Evolutionary conservation across 2,888 invertebrate species (phyloP).

Genomic region (Coleophora flavipennella): DNA sequence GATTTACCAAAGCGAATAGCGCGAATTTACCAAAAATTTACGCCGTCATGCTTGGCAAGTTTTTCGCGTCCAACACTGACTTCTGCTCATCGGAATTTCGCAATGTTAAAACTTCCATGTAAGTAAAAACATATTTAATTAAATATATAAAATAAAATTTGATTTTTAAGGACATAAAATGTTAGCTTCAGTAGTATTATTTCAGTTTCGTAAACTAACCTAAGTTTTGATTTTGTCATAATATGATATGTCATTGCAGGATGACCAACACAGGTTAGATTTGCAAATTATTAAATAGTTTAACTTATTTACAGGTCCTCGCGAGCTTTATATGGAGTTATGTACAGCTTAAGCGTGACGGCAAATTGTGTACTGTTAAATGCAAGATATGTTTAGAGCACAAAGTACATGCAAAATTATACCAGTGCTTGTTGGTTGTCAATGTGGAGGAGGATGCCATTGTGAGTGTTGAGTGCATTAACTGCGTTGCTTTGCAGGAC

Average conservation of each 20-base stretch:
- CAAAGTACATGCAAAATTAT: conserved; percentile 21
- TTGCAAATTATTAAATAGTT: not conserved
- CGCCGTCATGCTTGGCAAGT: conserved; percentile 13
- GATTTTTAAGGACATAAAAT: not conserved
- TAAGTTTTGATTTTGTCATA: too few relatives aligned
- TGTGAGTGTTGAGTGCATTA: conserved; percentile 15
- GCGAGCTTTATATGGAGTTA: conserved; percentile 2
- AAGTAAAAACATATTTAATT: conserved; percentile 10
- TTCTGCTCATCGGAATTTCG: conserved; percentile 16
- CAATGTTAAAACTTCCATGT: conserved; percentile 16
- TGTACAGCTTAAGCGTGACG: conserved; percentile 3
- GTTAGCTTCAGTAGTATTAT: not conserved
- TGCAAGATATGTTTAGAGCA: conserved; percentile 25
- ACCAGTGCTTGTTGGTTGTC: conserved; percentile 17
- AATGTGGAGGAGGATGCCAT: conserved; percentile 19
- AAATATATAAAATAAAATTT: not conserved
- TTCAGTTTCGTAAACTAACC: not conserved
- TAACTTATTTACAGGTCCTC: conserved; percentile 1
- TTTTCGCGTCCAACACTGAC: conserved; percentile 14
- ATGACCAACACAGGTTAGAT: not conserved
- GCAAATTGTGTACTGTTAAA: conserved; percentile 16
- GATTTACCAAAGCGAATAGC: conserved; percentile 12
- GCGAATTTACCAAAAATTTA: conserved; percentile 14
- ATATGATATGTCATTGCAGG: not conserved
- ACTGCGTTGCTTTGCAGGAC: conserved; percentile 23